Evolutionary conservation across 53 echinoderm and acorn worm species (phyloP).

Genomic region (Arbacia lixula): DNA sequence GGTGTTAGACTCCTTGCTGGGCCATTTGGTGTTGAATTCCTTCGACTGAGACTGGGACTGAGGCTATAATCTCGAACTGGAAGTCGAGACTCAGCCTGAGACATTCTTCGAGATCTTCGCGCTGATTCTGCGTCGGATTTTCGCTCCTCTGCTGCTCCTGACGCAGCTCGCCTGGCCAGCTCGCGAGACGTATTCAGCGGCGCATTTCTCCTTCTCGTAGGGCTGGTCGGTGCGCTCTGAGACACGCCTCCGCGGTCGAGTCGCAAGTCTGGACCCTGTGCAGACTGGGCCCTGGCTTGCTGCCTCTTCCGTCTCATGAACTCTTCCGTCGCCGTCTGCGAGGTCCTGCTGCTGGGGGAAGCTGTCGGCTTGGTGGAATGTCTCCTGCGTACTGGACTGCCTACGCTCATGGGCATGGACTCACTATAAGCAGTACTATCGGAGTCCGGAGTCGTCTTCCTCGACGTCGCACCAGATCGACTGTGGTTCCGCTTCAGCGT

Average conservation of each 20-base stretch:
- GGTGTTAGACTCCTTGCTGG: conserved; percentile 31
- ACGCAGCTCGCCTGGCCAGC: conserved; percentile 1
- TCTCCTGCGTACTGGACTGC: conserved; percentile 39
- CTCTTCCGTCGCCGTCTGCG: conserved; percentile 73
- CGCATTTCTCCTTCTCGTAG: conserved; percentile 63
- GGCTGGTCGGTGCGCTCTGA: conserved; percentile 88
- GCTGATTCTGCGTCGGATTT: not conserved
- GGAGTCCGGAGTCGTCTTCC: conserved; percentile 37
- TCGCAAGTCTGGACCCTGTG: conserved; percentile 12
- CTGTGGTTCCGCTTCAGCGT: conserved; percentile 26
- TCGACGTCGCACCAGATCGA: not conserved
- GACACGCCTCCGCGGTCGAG: conserved; percentile 12
- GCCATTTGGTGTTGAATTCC: conserved; percentile 26
- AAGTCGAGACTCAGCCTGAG: not conserved
- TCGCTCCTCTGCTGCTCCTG: conserved; percentile 29
- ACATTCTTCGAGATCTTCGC: not conserved
- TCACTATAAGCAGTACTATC: conserved; percentile 53
- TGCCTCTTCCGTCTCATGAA: conserved; percentile 66
- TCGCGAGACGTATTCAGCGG: conserved; percentile 9
- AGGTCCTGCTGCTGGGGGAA: conserved; percentile 58
- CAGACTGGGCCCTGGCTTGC: conserved; percentile 46
- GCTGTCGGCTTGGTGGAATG: conserved; percentile 31
- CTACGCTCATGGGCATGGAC: conserved; percentile 28
- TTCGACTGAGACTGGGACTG: conserved; percentile 35
- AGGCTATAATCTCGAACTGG: conserved; percentile 28